phyloP scores from a whole-genome alignment of 2,113 vertebrate genomes.

The Pristiophorus japonicus region DNA sequence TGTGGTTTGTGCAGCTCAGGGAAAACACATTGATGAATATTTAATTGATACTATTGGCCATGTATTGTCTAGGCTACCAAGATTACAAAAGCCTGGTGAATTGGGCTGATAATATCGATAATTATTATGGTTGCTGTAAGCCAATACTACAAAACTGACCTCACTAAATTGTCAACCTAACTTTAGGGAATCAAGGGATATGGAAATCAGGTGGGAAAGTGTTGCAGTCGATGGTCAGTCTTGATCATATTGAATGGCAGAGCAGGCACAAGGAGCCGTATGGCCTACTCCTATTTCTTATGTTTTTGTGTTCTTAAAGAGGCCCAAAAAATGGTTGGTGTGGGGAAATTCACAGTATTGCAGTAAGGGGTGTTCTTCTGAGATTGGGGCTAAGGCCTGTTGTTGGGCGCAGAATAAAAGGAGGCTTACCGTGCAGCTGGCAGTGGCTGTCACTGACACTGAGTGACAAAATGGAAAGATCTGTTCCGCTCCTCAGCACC shows the following conservation, averaged over 20 bases:
- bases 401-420: not conserved
- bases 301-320: not conserved
- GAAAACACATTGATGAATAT: no score
- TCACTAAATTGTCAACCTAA: not conserved
- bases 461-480: not conserved
- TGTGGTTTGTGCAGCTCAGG: not conserved
- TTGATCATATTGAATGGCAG: not conserved
- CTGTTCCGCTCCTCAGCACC: not conserved
- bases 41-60: no score
- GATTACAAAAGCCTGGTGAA: no score
- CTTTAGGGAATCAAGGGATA: not conserved
- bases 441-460: not conserved
- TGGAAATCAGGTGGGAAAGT: not conserved
- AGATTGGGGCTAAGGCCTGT: not conserved
- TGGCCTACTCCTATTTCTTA: not conserved
- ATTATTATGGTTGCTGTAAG: not conserved
- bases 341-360: not conserved
- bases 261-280: not conserved
- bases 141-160: not conserved
- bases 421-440: not conserved
- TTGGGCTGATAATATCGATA: not conserved
- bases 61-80: no score
- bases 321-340: not conserved
- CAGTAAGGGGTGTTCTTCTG: not conserved
- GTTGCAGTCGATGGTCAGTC: not conserved